Evolutionary conservation across 2,888 invertebrate species (phyloP).

Genomic region (Sialis fuliginosa): DNA sequence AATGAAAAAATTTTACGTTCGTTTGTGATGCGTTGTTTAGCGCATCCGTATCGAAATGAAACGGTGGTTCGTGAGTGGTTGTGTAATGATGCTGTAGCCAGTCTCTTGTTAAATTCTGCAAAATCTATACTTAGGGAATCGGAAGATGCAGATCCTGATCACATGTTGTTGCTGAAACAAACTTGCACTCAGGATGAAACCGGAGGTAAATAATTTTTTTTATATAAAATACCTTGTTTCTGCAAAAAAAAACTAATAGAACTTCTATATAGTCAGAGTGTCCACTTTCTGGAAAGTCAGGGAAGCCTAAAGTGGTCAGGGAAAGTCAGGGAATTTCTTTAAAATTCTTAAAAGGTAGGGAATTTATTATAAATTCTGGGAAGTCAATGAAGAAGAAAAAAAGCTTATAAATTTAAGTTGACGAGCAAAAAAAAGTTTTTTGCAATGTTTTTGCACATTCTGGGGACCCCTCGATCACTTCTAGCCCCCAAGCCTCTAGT

Average conservation of each 20-base stretch:
- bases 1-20: conserved; percentile 18
- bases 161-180: conserved; percentile 19
- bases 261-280: too few relatives aligned
- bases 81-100: conserved; percentile 22
- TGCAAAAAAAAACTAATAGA: not conserved
- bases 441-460: too few relatives aligned
- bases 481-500: too few relatives aligned
- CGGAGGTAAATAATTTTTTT: conserved; percentile 21
- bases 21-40: conserved; percentile 26
- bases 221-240: not conserved
- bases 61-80: conserved; percentile 28
- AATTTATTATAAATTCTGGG: too few relatives aligned
- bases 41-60: conserved; percentile 26
- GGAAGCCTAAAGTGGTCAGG: too few relatives aligned
- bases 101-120: conserved; percentile 23
- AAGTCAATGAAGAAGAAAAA: too few relatives aligned
- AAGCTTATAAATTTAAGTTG: too few relatives aligned
- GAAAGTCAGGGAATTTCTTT: too few relatives aligned
- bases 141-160: conserved; percentile 16
- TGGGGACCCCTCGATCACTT: too few relatives aligned
- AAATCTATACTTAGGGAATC: conserved; percentile 7
- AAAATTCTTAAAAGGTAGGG: too few relatives aligned
- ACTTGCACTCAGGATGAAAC: conserved; percentile 21
- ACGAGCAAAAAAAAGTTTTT: too few relatives aligned
- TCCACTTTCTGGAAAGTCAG: too few relatives aligned